Base-by-base conservation (phyloP, 2,888 invertebrate genomes). In the Zaprionus obscuricornis region DNA sequence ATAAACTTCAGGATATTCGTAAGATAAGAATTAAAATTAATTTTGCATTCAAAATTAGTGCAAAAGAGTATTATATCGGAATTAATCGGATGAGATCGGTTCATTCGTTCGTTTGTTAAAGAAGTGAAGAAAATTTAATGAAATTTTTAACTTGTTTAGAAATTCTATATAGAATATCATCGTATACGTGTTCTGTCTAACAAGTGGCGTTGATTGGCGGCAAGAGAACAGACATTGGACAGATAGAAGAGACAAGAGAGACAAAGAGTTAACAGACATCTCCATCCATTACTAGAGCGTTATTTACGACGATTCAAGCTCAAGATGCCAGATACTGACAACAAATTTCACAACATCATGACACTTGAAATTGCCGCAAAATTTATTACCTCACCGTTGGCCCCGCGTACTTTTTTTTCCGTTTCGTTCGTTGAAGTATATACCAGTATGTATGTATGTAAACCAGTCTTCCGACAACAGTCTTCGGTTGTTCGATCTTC, bases 271-370 rank as follows among this genome's bases (percentile, higher is more conserved):
- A 31, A 29, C 49, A 39, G 50, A 60, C 67, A 71, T 66, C 52
- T 68, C 60, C 62, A 60, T 72, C 55, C 72, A 66, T 72, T 69
- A 72, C 69, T 75, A 60, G 84, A 83, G 81, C 76, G 73, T 79
- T 83, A 83, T 83, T 78, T 84, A 78, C 82, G n/a, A n/a, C n/a
- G 85, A 78, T 65, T 82, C 78, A 84, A 77, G 82, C 85, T 84
- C 82, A 81, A 78, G 77, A 78, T 81, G 77, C 51, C 71, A 74
- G 37, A 52, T 57, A 54, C 60, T 71, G 85, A 78, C 77, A 78
- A 84, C 52, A 71, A 74, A 78, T 78, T 84, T 84, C 85, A 84
- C 78, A 81, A 81, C 74, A 58, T 57, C 73, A 72, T 73, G 74
- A 68, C 70, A 70, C 64, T 62, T 68, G 59, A 75, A 72, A 59